Evolutionary conservation across 2,888 invertebrate genomes (phyloP), one percentile per base, ranked within the genome.

Genomic region (Napeogenes inachia): DNA sequence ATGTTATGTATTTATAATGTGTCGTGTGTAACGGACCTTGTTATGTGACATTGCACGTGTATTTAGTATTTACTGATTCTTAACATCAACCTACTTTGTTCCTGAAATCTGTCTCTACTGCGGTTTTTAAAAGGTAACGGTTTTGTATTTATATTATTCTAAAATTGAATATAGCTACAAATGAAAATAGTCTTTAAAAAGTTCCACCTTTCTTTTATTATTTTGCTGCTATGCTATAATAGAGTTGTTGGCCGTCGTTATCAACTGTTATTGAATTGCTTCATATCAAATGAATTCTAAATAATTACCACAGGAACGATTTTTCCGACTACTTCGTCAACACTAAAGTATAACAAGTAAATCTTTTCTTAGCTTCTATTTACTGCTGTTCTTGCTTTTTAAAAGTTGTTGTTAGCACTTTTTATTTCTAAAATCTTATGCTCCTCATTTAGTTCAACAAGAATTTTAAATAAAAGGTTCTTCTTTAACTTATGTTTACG

Each of bases 91-190:
- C 79, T 83, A 84, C 84, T 81, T 87, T 80, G 84, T 85, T 85
- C 84, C 83, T 84, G 84, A 78, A 83, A 84, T 82, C 81, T 82
- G 83, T 74, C 76, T 81, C 73, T 75, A 76, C 83, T 80, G 83
- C 82, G 71, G 82, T 84, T 84, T 87, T 84, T 75, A 82, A 87
- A 87, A 87, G 87, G 88, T 89, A 89, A 88, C 87, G 86, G 86
- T 81, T 85, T 79, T 72, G 71, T 64, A 70, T 71, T 70, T 72
- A 71, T 56, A 54, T 61, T 53, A 46, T 60, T 56, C 30, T 68
- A 68, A 3, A 54, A 53, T 56, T 21, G 57, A 57, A 30, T 38
- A 62, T 13, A 54, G 0, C 13, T 21, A 3, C 13, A 60, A 54
- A 42, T 42, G 13, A 47, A 21, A 42, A 47, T n/a, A 42, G 47